Evolutionary conservation across 1,140 invertebrate species (phyloP).

Genomic region (Bacillus rossius): DNA sequence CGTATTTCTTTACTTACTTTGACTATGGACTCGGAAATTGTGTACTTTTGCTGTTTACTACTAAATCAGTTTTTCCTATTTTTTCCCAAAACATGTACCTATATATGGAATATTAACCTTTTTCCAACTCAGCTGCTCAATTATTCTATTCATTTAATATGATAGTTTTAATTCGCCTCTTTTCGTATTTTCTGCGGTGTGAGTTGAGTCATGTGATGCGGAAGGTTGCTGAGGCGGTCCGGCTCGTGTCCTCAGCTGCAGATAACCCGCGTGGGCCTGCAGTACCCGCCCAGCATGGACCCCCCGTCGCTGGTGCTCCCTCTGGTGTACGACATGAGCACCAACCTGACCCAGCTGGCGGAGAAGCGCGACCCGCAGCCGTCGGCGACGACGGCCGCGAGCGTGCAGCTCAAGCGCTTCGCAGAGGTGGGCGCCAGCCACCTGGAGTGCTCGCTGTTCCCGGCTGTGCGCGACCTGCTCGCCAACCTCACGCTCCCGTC

Average conservation of each 20-base stretch:
- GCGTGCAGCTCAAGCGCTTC: slow-evolving; percentile 61
- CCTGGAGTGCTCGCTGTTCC: slow-evolving; percentile 80
- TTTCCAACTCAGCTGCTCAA: too few relatives aligned
- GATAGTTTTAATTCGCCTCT: too few relatives aligned
- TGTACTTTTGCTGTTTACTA: too few relatives aligned
- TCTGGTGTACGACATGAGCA: slow-evolving; percentile 79
- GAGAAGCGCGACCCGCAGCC: slow-evolving; percentile 65
- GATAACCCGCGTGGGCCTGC: slow-evolving; percentile 66
- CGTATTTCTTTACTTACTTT: too few relatives aligned
- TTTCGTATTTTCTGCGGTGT: too few relatives aligned
- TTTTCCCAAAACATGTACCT: too few relatives aligned
- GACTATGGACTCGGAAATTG: too few relatives aligned
- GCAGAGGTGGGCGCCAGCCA: slow-evolving; percentile 59
- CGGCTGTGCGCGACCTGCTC: slow-evolving; percentile 79
- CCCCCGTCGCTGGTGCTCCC: slow-evolving; percentile 78
- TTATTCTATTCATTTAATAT: too few relatives aligned
- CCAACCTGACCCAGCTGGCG: slow-evolving; percentile 80
- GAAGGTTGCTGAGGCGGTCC: too few relatives aligned
- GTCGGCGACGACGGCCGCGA: slow-evolving; percentile 56
- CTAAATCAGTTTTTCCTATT: too few relatives aligned
- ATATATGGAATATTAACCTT: too few relatives aligned
- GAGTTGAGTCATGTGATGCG: too few relatives aligned
- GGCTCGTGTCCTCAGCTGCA: slow-evolving; percentile 63
- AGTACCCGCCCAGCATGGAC: slow-evolving; percentile 56
- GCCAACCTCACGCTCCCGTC: slow-evolving; percentile 69